phyloP scores from a whole-genome alignment of 2,888 invertebrate species.

The Phortica okadai region DNA sequence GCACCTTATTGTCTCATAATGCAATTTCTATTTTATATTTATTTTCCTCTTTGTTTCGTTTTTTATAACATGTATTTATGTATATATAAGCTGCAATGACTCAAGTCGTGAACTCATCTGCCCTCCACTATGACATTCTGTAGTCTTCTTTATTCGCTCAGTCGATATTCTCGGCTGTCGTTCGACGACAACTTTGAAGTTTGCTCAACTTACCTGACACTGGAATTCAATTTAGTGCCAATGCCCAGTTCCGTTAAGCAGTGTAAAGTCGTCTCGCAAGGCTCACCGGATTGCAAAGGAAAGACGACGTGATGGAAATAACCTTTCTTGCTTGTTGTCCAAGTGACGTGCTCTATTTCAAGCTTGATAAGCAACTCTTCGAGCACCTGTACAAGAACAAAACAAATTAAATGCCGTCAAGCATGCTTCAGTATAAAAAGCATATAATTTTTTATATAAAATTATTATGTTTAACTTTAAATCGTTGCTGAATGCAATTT shows the following conservation, averaged over 20 bases:
- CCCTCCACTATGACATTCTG: too few species aligned
- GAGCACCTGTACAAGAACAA: conserved; percentile 78
- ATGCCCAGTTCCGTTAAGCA: conserved; percentile 85
- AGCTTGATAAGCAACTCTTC: conserved; percentile 83
- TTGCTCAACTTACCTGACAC: conserved; percentile 80
- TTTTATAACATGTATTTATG: not conserved
- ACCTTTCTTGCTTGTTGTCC: conserved; percentile 83
- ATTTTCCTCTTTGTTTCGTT: not conserved
- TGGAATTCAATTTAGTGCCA: conserved; percentile 83
- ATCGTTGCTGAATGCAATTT: not conserved
- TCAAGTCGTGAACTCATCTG: too few species aligned
- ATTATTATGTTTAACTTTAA: not conserved
- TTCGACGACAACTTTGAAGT: not conserved
- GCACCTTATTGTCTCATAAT: conserved; percentile 15
- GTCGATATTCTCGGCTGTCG: too few species aligned
- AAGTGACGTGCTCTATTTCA: conserved; percentile 83
- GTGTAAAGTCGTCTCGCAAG: conserved; percentile 85
- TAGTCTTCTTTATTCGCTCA: too few species aligned
- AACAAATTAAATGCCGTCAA: conserved; percentile 8
- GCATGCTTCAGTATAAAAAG: not conserved
- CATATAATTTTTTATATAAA: not conserved
- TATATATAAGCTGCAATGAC: not conserved
- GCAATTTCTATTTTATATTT: not conserved
- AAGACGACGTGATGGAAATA: conserved; percentile 85
- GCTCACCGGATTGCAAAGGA: conserved; percentile 83